phyloP scores from a whole-genome alignment of 1,140 invertebrate species.

The Calliopsis andreniformis region DNA sequence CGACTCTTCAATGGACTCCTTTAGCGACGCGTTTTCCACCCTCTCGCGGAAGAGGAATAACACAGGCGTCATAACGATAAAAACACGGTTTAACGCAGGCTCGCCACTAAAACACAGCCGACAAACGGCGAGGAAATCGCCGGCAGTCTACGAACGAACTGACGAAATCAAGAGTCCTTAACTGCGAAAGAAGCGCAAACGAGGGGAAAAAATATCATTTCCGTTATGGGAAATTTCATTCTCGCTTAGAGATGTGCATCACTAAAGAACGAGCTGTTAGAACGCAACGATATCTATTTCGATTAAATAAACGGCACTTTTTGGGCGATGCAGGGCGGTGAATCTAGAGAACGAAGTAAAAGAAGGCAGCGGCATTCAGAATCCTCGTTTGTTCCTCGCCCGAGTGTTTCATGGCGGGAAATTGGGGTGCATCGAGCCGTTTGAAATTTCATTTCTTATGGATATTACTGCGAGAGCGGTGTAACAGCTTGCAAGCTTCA shows the following conservation, averaged over 20 bases:
- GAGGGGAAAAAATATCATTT: background rate
- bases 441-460: too few relatives aligned
- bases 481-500: too few relatives aligned
- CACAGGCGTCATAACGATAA: constrained; percentile 17
- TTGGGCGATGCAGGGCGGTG: too few relatives aligned
- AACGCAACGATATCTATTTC: background rate
- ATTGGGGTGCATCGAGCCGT: too few relatives aligned
- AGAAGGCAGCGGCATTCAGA: too few relatives aligned
- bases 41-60: background rate
- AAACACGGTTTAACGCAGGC: background rate
- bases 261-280: background rate
- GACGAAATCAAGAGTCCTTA: background rate
- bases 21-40: background rate
- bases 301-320: too few relatives aligned
- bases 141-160: background rate
- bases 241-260: background rate
- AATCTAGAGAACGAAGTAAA: background rate
- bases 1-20: constrained; percentile 9
- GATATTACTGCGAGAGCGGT: too few relatives aligned
- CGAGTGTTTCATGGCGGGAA: too few relatives aligned
- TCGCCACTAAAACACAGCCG: background rate
- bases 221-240: background rate
- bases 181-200: too few relatives aligned
- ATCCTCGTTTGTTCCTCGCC: too few relatives aligned
- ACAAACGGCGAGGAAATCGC: background rate